Base-by-base conservation (phyloP, 2,888 invertebrate species). In the Nomada hirtipes region DNA sequence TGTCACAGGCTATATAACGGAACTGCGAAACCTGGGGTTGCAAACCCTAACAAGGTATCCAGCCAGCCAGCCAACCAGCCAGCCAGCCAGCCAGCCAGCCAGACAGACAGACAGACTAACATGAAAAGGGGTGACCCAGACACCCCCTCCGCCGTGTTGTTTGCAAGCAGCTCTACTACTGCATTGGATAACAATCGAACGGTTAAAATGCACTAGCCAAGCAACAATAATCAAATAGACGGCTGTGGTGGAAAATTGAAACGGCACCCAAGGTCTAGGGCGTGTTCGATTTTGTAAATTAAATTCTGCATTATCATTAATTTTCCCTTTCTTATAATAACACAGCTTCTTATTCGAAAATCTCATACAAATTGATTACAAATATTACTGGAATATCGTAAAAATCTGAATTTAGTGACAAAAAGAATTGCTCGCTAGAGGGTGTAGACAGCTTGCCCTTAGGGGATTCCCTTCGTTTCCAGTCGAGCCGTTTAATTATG, bases 111-210 rank as follows among this genome's bases (percentile, higher is more conserved):
- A 90, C 90, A 89, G 88, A 89, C 87, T 87, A 89, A 89, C 89
- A 89, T 88, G 89, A 91, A 92, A 92, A 90, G 90, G 92, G 93
- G 92, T 93, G 92, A 92, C 92, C 92, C 92, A 93, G 92, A 93
- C 93, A 91, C 92, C 91, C 91, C 92, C 91, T 91, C 91, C 88
- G 88, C 76, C 57, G 53, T 70, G 67, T 84, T 87, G 85, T 90
- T 89, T 89, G 86, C 88, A 83, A 88, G 86, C 89, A 81, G 73
- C 82, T 83, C 73, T 76, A 72, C 86, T 84, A 85, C 85, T 87
- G 85, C 87, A 85, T 89, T 89, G 88, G 87, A 86, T 87, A 88
- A 89, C 86, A 90, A 90, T 88, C 85, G 83, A 77, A 68, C 69
- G 82, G 75, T 68, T 79, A 79, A 79, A 80, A 47, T 77, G 76